Base-by-base conservation (phyloP, 2,113 vertebrate species). In the Notarius quadriscutis region DNA sequence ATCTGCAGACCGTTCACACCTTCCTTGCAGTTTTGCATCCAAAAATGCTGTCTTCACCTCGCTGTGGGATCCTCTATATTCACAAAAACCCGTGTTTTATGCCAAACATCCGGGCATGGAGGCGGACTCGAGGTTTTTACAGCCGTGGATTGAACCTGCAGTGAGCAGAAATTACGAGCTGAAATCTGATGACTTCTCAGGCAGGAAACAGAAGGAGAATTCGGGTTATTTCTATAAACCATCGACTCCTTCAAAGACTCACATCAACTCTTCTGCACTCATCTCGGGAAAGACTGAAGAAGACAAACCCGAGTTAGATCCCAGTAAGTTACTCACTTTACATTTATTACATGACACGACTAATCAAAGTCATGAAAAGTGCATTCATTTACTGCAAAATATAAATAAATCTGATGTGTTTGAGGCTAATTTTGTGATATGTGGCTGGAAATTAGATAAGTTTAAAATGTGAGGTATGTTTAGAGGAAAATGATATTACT, bases 251-350 rank as follows among this genome's bases (percentile, higher is more conserved):
- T 94, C 96, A 93, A 95, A 95, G 93, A 93, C 94, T 84, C 83
- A 96, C 95, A 92, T 92, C 81, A 91, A 94, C 88, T 94, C 96
- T 90, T 95, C 96, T 92, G 95, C 94, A 78, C 92, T 94, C 91
- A 93, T 93, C 85, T 93, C 94, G 92, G 93, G 93, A 93, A 96
- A 96, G 94, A 95, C 96, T 94, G 96, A 96, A 95, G 96, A 96
- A 90, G 96, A 97, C 93, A 96, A 96, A 94, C 94, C 95, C 92
- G 95, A 96, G 93, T 94, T 96, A 93, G 96, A 97, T 94, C 96
- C 95, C 89, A 96, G 96, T 97, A 96, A 97, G 96, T 96, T 91
- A 91, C 94, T 41, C 94, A 95, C 95, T 79, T 96, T 96, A 96
- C 94, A 93, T 50, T 57, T 60, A 34, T 75, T 34, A 60, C 20